Evolutionary conservation across 2,888 invertebrate species (phyloP).

Genomic region (Tipula lateralis): DNA sequence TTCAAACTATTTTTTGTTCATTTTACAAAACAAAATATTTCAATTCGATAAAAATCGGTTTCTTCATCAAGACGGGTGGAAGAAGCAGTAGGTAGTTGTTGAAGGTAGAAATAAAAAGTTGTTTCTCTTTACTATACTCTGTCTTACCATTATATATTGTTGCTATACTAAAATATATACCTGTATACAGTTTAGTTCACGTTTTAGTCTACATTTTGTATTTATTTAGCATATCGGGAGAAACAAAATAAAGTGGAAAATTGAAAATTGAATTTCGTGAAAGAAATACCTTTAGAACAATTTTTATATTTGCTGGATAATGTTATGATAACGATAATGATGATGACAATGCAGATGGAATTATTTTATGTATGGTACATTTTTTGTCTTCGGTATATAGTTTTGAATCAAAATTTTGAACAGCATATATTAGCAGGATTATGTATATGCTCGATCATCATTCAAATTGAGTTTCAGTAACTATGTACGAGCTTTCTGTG

Average conservation of each 20-base stretch:
- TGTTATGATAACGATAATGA: background rate
- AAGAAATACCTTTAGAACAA: background rate
- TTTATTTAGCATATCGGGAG: background rate
- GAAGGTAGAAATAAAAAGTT: background rate
- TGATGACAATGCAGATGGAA: conserved; percentile 16
- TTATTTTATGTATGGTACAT: background rate
- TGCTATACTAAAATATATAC: background rate
- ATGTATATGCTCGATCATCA: too few species aligned
- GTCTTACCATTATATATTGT: background rate
- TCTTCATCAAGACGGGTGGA: background rate
- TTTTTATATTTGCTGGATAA: background rate
- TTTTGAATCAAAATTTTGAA: background rate
- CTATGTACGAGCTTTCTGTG: too few species aligned
- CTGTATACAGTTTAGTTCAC: too few species aligned
- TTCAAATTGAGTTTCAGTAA: too few species aligned
- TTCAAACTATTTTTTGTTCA: background rate
- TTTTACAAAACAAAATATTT: background rate
- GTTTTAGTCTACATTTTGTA: background rate
- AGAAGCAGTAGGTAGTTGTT: background rate
- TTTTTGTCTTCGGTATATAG: background rate
- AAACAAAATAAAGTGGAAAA: conserved; percentile 14
- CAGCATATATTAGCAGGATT: background rate
- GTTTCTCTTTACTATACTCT: background rate
- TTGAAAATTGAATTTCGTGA: background rate
- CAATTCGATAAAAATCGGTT: background rate